Conservation (phyloP, 2,888 invertebrate species). For the Coenonympha arcania region DNA sequence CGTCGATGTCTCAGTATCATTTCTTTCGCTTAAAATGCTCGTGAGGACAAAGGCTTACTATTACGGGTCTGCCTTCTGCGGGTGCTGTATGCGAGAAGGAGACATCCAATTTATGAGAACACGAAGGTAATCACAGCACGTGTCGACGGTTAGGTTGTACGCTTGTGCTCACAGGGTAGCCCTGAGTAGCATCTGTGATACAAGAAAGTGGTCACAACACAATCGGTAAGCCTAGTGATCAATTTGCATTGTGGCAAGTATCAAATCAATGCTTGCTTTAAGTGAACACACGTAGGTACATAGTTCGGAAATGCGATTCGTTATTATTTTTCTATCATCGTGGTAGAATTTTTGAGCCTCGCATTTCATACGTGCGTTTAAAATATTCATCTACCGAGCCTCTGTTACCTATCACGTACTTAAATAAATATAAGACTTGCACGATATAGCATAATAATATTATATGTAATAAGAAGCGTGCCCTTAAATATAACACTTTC, state of each 20-base stretch:
- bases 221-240: slow-evolving; percentile 67
- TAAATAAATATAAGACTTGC: slow-evolving; percentile 17
- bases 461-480: slow-evolving; percentile 36
- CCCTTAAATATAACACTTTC: slow-evolving; percentile 19
- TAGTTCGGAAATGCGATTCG: slow-evolving; percentile 32
- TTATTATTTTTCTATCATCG: slow-evolving; percentile 61
- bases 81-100: slow-evolving; percentile 89
- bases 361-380: slow-evolving; percentile 13
- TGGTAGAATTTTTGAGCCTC: slow-evolving; percentile 20
- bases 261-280: slow-evolving; percentile 55
- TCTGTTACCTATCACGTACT: slow-evolving; percentile 1
- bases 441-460: too few species aligned
- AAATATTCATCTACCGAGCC: slow-evolving; percentile 13
- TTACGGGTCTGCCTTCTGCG: slow-evolving; percentile 81
- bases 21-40: slow-evolving; percentile 72
- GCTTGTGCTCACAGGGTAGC: slow-evolving; percentile 65
- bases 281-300: slow-evolving; percentile 53
- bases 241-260: slow-evolving; percentile 58
- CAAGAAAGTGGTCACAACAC: slow-evolving; percentile 70
- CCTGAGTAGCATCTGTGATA: slow-evolving; percentile 71
- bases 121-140: slow-evolving; percentile 65
- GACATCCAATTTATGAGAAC: slow-evolving; percentile 75
- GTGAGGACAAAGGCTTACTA: slow-evolving; percentile 75
- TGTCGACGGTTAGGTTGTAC: slow-evolving; percentile 61
- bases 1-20: slow-evolving; percentile 67